These are phyloP conservation scores for Podilymbus podiceps DNA, from an alignment of 2,113 vertebrate genomes.

Conservation along the genomic window DNA sequence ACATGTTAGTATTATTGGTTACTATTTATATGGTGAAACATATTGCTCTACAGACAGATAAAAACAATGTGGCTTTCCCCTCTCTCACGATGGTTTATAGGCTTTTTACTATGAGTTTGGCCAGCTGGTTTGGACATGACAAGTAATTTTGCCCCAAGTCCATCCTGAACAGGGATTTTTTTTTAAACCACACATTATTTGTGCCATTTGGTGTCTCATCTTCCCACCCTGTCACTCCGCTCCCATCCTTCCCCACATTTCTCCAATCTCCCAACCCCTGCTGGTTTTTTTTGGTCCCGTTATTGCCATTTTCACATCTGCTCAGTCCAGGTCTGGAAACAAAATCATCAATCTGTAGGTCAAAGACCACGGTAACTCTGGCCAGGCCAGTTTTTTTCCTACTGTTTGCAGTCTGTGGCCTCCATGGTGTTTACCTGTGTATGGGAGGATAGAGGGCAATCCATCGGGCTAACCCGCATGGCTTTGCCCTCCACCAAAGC, in stretches of 20 bases:
- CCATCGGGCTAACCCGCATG: rapidly evolving
- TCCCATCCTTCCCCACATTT: rapidly evolving
- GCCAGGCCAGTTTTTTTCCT: background rate
- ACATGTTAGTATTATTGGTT: constrained; percentile 56
- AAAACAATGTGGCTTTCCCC: constrained; percentile 35
- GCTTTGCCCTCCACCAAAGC: background rate
- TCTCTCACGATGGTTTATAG: background rate
- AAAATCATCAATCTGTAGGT: background rate
- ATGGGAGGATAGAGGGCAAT: background rate
- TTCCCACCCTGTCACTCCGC: rapidly evolving
- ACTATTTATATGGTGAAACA: constrained; percentile 47
- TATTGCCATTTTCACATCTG: background rate
- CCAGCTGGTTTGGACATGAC: background rate
- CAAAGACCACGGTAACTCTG: background rate
- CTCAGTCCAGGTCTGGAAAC: background rate
- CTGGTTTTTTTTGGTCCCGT: background rate
- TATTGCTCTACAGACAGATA: constrained; percentile 57
- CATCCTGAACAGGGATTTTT: rapidly evolving
- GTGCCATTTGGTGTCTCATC: background rate
- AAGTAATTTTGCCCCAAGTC: background rate
- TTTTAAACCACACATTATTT: background rate
- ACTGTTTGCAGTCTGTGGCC: background rate
- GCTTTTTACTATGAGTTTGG: background rate
- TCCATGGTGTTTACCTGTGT: background rate
- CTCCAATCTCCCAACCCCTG: background rate